Base-by-base conservation (phyloP, 2,888 invertebrate species). In the Neoascia interrupta region DNA sequence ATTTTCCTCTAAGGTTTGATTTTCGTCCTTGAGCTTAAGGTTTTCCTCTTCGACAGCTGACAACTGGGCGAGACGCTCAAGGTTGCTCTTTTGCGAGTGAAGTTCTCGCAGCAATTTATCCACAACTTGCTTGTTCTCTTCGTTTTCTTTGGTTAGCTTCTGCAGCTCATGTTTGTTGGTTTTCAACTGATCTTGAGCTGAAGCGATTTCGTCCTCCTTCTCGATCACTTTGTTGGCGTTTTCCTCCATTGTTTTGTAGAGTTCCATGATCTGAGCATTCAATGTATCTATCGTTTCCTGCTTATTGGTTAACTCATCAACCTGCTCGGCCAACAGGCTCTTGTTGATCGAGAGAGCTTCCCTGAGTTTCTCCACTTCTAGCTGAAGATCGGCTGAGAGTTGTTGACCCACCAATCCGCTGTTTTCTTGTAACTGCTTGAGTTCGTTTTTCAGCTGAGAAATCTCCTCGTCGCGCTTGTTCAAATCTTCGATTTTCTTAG, bases 221-320 rank as follows among this genome's bases (percentile, higher is more conserved):
- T 90, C 88, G 47, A 90, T 87, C 21, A 89, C 84, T 58, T 88
- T 85, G 34, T 88, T 89, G 61, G 92, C 90, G 82, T 90, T 90
- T 74, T 91, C 91, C 54, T 90, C 87, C 75, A 94, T 87, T 79
- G 89, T 90, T 39, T 90, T 90, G 74, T 92, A 92, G 80, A 94
- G 86, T 21, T 90, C 89, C 39, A 90, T 89, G 3, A 91, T 86
- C 79, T 90, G 87, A 6, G 85, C 85, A 82, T 92, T 92, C 81
- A 94, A 91, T 70, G 92, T 90, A 70, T 91, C 90, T 51, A 93
- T 92, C 0, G 92, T 90, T 82, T 91, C 90, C 88, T 92, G 89
- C 86, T 91, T 89, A 43, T 91, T 85, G 51, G 90, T 89, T 56
- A 92, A 85, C 81, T 92, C 87, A 8, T 84, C 83, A 1, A 85